Conservation (phyloP, 2,113 vertebrate genomes). For the Mesocricetus auratus region DNA sequence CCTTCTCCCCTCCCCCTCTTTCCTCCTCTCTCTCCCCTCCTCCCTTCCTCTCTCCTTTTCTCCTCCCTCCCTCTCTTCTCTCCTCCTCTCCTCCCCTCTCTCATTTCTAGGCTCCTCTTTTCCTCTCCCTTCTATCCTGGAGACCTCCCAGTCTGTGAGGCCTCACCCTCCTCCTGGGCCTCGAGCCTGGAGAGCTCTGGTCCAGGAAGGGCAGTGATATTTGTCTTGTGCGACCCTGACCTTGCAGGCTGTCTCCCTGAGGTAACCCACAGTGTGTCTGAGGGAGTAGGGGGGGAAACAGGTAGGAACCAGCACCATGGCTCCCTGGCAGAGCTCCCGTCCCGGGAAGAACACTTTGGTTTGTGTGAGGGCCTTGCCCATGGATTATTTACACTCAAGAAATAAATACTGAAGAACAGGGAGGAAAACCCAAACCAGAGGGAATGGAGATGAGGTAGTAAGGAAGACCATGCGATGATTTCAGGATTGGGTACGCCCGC, state of each 20-base stretch:
- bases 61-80: not conserved
- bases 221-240: constrained; percentile 31
- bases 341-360: not conserved
- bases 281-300: not conserved
- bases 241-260: not conserved
- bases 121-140: not conserved
- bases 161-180: constrained; percentile 24
- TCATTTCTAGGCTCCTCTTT: too few species aligned
- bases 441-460: constrained; percentile 21
- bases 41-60: not conserved
- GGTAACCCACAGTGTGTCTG: not conserved
- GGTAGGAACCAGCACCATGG: not conserved
- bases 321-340: not conserved
- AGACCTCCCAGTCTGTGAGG: constrained; percentile 20
- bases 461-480: constrained; percentile 1
- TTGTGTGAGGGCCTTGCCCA: not conserved
- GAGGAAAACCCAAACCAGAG: constrained; percentile 63
- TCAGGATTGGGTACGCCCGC: not conserved
- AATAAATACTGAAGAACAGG: constrained; percentile 60
- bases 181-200: not conserved
- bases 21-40: not conserved
- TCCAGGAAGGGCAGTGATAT: constrained; percentile 32
- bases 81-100: too few species aligned
- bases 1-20: too few species aligned
- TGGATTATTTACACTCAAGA: constrained; percentile 57